Evolutionary conservation across 2,888 invertebrate species (phyloP), one percentile per base, ranked within the genome.

Genomic region (Lapara coniferarum): DNA sequence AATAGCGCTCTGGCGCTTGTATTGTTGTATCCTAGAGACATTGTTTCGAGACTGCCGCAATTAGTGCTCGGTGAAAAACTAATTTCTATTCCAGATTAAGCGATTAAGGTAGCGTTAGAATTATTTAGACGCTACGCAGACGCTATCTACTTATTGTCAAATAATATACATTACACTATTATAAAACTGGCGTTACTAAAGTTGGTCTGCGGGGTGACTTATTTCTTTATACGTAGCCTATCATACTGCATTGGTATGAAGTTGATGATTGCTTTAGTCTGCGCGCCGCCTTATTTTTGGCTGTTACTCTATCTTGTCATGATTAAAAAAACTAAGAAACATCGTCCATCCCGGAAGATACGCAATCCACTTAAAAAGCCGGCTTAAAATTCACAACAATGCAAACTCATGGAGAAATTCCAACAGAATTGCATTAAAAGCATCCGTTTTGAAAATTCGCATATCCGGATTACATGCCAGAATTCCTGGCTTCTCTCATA

Each of bases 361-460:
- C 63, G 25, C 66, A 69, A 69, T 69, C 58, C 51, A 13, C 58
- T 57, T 56, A 69, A 69, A 69, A 66, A 49, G 13, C 8, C 66
- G 16, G 53, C 57, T 19, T 52, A 52, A 66, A 69, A 59, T 69
- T 58, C 66, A 58, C 51, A 46, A 69, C 66, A 66, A 52, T 66
- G 57, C 69, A 53, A 58, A 14, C 66, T 63, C 53, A 44, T 44
- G 16, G 53, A 51, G 69, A 57, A 58, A 69, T 69, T 52, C 52
- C 58, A n/a, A 44, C 55, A 66, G 66, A 67, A 69, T 74, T 75
- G 71, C 75, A 71, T 73, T 72, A 66, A 74, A 73, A 77, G 70
- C 74, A 74, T 72, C 71, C 52, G 68, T 74, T 76, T 74, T 68
- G 53, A 59, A 72, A 77, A 72, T 74, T 56, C 58, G 69, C 73